Conservation (phyloP, 2,888 invertebrate species). For the Idaea straminata region DNA sequence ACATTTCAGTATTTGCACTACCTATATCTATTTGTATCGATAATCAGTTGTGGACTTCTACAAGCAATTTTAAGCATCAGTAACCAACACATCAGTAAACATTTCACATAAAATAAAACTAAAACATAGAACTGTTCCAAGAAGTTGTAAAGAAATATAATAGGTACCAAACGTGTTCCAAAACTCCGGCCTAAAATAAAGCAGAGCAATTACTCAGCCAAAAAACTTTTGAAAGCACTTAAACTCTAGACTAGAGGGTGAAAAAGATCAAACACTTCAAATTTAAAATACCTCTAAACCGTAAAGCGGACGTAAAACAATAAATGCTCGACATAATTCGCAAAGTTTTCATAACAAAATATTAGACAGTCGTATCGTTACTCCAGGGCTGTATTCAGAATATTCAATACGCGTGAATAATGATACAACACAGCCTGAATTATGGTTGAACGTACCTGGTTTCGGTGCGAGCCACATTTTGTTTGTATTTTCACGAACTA, state of each 20-base stretch:
- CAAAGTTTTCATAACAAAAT: slow-evolving; percentile 18
- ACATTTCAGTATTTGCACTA: too few relatives aligned
- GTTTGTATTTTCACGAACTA: slow-evolving; percentile 1
- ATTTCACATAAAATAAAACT: background rate
- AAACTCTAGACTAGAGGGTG: background rate
- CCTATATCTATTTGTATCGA: background rate
- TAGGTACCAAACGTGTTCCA: background rate
- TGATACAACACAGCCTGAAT: slow-evolving; percentile 43
- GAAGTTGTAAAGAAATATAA: background rate
- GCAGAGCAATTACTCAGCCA: background rate
- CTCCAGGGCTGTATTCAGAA: slow-evolving; percentile 36
- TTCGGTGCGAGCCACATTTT: slow-evolving; percentile 2
- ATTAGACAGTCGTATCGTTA: slow-evolving; percentile 8
- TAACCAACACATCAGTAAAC: background rate
- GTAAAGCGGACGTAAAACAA: background rate
- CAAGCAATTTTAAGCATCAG: background rate
- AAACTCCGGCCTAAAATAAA: background rate
- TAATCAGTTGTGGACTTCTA: background rate
- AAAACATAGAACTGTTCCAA: background rate
- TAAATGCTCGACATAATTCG: slow-evolving; percentile 6
- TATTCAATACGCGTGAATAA: slow-evolving; percentile 54
- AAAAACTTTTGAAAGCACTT: background rate
- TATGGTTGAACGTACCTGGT: slow-evolving; percentile 29
- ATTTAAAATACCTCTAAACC: background rate
- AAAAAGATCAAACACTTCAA: background rate